These are phyloP conservation scores for Sturnira hondurensis DNA, from an alignment of 2,113 vertebrate species.

Conservation along the genomic window DNA sequence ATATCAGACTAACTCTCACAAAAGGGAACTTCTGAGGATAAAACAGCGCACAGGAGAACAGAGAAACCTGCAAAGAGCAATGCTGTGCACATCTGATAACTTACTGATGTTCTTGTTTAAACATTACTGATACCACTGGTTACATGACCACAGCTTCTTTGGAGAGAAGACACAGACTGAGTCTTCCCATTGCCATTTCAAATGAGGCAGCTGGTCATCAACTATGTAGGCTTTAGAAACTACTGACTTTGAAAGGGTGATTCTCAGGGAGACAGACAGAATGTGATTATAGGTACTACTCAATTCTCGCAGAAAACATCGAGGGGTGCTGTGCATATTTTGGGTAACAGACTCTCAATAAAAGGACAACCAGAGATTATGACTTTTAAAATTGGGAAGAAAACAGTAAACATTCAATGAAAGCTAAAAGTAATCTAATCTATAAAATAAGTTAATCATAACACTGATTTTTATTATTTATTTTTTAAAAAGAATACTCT, in stretches of 20 bases:
- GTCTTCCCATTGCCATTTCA: not conserved
- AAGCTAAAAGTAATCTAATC: not conserved
- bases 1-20: not conserved
- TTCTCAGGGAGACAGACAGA: not conserved
- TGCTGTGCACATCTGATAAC: not conserved
- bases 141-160: not conserved
- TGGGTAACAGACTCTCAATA: not conserved
- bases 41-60: not conserved
- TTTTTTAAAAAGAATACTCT: not conserved
- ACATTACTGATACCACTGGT: not conserved
- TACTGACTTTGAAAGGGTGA: not conserved
- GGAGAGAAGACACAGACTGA: not conserved
- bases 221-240: not conserved
- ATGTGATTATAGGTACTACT: not conserved
- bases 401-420: constrained; percentile 16
- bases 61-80: not conserved
- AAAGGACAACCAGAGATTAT: not conserved
- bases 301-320: constrained; percentile 22
- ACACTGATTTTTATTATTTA: not conserved
- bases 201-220: not conserved
- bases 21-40: not conserved
- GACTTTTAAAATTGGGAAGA: not conserved
- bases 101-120: not conserved
- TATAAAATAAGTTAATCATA: not conserved
- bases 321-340: not conserved